Conservation (phyloP, 2,888 invertebrate species). For the Apotomis turbidana region DNA sequence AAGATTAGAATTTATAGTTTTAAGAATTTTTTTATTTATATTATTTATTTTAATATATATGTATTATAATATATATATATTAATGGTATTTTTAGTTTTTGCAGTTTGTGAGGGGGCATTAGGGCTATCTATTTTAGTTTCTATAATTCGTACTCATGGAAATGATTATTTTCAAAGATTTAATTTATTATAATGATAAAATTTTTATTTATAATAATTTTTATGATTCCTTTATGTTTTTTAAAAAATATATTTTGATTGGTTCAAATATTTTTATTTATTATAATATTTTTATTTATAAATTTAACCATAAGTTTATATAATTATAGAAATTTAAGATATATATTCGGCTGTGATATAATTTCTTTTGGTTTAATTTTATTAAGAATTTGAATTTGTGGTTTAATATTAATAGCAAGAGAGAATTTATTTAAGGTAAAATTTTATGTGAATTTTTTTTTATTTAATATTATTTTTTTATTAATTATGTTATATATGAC, state of each 20-base stretch:
- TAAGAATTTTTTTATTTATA: conserved; percentile 81
- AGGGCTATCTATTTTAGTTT: conserved; percentile 85
- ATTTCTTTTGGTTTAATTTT: conserved; percentile 82
- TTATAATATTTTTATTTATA: conserved; percentile 78
- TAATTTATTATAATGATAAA: conserved; percentile 84
- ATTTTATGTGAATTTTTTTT: conserved; percentile 79
- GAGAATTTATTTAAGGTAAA: conserved; percentile 71
- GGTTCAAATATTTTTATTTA: conserved; percentile 79
- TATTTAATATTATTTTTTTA: conserved; percentile 79
- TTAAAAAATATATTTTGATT: conserved; percentile 79
- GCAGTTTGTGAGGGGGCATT: conserved; percentile 86
- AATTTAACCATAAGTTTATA: conserved; percentile 62
- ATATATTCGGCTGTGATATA: conserved; percentile 77
- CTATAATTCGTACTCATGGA: conserved; percentile 85
- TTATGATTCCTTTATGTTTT: conserved; percentile 81
- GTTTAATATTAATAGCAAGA: conserved; percentile 84
- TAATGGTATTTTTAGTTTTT: conserved; percentile 85
- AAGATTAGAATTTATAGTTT: conserved; percentile 85
- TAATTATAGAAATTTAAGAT: conserved; percentile 69
- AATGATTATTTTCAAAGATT: conserved; percentile 86
- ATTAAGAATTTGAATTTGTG: conserved; percentile 85
- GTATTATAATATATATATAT: conserved; percentile 81
- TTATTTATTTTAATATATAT: conserved; percentile 74
- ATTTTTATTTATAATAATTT: conserved; percentile 75
- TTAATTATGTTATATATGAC: conserved; percentile 81